Evolutionary conservation across 2,888 invertebrate genomes (phyloP), one percentile per base, ranked within the genome.

Genomic region (Protodeltote pygarga): DNA sequence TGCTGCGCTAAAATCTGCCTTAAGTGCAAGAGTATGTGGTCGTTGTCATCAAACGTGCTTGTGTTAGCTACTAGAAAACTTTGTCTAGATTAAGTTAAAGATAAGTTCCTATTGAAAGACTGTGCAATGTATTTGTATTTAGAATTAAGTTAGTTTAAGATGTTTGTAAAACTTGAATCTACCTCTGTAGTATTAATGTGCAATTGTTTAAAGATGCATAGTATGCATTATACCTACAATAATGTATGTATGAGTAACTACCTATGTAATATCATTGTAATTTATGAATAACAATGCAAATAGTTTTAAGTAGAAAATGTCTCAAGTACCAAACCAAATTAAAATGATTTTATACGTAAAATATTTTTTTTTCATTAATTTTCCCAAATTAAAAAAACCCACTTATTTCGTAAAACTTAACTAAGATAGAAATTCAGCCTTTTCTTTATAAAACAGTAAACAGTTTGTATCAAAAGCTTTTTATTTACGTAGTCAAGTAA

Each of bases 1-100:
- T 5, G 72, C 82, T 0, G 64, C 71, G 6, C 42, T 89, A 13
- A 81, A 82, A 37, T 54, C 80, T 0, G 50, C 73, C 14, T 40
- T 87, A 6, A 77, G 75, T 0, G 41, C 73, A 0, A 69, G 61
- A 40, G 33, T 65, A 1, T 84, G 83, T 45, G 57, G 28, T 0
- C 52, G 69, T 5, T 85, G 84, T 34, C 74, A 69, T 3, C 73
- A 65, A 6, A 51, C 64, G 13, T 73, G 74, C 16, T 41, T 45
- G 3, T 67, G 65, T 3, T 67, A n/a, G 19, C 38, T 41, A 10
- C 5, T 11, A 32, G 1, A 31, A 25, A 3, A 19, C 14, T 24
- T 16, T 11, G 2, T 5, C 4, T 31, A 38, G 35, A 32, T 15
- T 31, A 11, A 31, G 17, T 25, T 44, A n/a, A 21, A 40, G 15